phyloP scores from a whole-genome alignment of 2,113 vertebrate species.

The Aramus guarauna region DNA sequence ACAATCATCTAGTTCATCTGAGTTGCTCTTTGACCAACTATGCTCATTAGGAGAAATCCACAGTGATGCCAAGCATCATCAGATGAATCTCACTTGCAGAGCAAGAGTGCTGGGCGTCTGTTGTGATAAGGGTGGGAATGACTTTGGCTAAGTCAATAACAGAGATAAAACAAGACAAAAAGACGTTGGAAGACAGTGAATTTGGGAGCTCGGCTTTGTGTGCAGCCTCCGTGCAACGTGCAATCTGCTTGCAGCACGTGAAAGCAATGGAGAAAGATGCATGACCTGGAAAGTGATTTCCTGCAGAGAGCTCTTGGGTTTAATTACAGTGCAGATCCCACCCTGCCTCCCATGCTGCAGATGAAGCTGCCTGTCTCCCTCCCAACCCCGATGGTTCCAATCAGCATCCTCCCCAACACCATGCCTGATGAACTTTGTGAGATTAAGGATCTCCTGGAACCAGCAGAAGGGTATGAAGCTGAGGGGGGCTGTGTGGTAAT shows the following conservation, averaged over 20 bases:
- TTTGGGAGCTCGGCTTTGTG: background rate
- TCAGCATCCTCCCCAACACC: background rate
- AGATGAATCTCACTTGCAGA: background rate
- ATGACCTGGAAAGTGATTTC: background rate
- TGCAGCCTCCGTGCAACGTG: background rate
- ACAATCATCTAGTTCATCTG: background rate
- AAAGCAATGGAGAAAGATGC: background rate
- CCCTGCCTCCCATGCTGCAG: background rate
- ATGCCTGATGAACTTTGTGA: rapidly evolving
- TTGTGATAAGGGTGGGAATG: background rate
- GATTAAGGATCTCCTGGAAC: background rate
- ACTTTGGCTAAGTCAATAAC: rapidly evolving
- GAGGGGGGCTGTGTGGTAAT: background rate
- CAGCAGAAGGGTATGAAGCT: rapidly evolving
- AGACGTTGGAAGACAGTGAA: rapidly evolving
- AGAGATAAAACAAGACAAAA: background rate
- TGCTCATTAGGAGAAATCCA: background rate
- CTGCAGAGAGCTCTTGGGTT: background rate
- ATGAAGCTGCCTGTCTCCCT: background rate
- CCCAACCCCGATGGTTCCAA: background rate
- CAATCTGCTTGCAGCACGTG: background rate
- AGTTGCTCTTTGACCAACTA: background rate
- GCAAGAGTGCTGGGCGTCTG: background rate
- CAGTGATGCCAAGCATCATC: background rate
- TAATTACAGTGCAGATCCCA: background rate